A percentile compares a stretch with the other conserved stretches of the same genome.
Evolutionary conservation across 2,113 vertebrate genomes (phyloP).

Genomic region (Arothron firmamentum): DNA sequence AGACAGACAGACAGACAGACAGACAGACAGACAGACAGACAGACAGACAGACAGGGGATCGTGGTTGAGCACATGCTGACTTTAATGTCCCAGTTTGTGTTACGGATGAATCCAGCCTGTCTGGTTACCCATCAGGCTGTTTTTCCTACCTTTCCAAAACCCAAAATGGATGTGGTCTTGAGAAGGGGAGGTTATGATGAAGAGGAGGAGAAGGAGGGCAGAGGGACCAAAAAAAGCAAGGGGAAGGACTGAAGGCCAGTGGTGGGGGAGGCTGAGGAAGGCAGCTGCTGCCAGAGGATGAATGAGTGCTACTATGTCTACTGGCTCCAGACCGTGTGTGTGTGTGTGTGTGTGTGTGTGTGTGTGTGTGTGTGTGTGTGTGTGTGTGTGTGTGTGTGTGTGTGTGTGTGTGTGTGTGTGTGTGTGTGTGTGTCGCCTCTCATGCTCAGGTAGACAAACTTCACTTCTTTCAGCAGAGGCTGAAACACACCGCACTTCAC

Average conservation of each 20-base stretch:
- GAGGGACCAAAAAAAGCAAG: constrained; percentile 45
- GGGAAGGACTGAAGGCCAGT: constrained; percentile 49
- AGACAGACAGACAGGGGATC: constrained; percentile 18
- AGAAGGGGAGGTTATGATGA: constrained; percentile 31
- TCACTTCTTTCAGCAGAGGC: constrained; percentile 39
- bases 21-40: constrained; percentile 7
- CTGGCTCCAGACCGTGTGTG: constrained; percentile 37
- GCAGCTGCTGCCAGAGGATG: constrained; percentile 47
- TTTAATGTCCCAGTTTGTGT: constrained; percentile 24
- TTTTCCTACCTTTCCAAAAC: constrained; percentile 52
- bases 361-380: constrained; percentile 18
- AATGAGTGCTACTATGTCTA: constrained; percentile 70
- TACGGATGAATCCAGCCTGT: constrained; percentile 38
- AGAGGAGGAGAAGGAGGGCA: constrained; percentile 17
- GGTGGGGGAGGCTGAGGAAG: constrained; percentile 23
- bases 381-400: constrained; percentile 27
- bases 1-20: background rate
- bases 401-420: constrained; percentile 25
- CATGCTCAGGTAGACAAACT: constrained; percentile 59
- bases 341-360: constrained; percentile 33
- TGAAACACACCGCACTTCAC: constrained; percentile 25
- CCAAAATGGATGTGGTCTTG: constrained; percentile 54
- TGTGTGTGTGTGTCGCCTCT: constrained; percentile 35
- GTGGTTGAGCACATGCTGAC: constrained; percentile 22
- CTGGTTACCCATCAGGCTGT: constrained; percentile 39